Conservation (phyloP, 2,797 vertebrate genomes). For the Allochrocebus solatus region DNA sequence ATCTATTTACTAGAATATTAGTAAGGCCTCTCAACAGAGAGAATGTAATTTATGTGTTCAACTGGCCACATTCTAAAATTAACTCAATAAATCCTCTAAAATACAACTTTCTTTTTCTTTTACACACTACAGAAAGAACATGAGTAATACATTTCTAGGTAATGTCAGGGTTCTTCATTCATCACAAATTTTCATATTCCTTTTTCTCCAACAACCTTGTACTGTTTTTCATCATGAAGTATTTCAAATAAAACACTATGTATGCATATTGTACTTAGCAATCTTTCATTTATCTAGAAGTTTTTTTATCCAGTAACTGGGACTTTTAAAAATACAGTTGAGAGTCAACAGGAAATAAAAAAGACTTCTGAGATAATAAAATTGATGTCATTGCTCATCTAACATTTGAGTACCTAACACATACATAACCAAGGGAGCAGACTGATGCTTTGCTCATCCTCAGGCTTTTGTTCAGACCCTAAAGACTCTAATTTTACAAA, state of each 20-base stretch:
- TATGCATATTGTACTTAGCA: background rate
- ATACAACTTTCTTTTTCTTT: background rate
- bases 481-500: background rate
- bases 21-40: background rate
- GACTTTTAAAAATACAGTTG: background rate
- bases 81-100: background rate
- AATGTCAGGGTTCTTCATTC: background rate
- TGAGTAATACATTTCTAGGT: background rate
- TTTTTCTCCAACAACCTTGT: background rate
- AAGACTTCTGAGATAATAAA: background rate
- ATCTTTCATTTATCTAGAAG: background rate
- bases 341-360: background rate
- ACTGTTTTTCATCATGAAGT: background rate
- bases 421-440: background rate
- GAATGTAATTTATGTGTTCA: slow-evolving; percentile 15
- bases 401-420: background rate
- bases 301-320: background rate
- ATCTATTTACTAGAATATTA: background rate
- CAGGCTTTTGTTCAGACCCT: background rate
- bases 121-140: background rate
- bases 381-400: background rate
- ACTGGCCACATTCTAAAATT: background rate
- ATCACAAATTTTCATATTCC: background rate
- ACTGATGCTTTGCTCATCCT: background rate
- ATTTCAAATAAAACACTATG: background rate